Evolutionary conservation across 2,888 invertebrate species (phyloP), one percentile per base, ranked within the genome.

Genomic region (Therioaphis trifolii): DNA sequence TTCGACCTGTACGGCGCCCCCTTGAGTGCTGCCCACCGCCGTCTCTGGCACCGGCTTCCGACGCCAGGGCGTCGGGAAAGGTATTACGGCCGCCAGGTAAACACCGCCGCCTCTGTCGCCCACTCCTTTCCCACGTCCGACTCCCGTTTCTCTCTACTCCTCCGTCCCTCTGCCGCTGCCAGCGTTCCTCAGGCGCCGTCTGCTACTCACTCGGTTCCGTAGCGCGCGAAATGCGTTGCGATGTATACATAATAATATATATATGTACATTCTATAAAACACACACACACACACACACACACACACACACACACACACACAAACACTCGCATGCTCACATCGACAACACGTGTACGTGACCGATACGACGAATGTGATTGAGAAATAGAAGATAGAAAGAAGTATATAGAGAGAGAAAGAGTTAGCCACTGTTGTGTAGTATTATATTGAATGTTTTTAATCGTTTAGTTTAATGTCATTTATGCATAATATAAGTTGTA

Each of bases 1-100:
- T 80, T 80, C 80, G 80, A 80, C 80, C 80, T 80, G 80, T 80
- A 80, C 80, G 61, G 61, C 80, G 80, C 46, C 71, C 69, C 66
- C 80, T 58, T 55, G 40, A 21, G 40, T 15, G n/a, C 55, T 40
- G 61, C 43, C 29, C 43, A 18, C 46, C 69, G 14, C 69, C 69
- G 11, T 5, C 21, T 4, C n/a, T n/a, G 63, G 40, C 29, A 18
- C 43, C 58, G 18, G 2, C 35, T 35, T 27, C 49, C 66, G 71
- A 79, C 80, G 72, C 24, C n/a, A 46, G 71, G 80, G 61, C 80
- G 79, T 72, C 72, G 80, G 29, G 18, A 80, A 72, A 80, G 71
- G 80, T 61, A 72, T 80, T 63, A 63, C 80, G 18, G 72, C 80
- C 80, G 72, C 61, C 80, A 80, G 80, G 80, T 80, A 80, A 80